Conservation (phyloP, 2,113 vertebrate genomes). For the Cynopterus brachyotis region DNA sequence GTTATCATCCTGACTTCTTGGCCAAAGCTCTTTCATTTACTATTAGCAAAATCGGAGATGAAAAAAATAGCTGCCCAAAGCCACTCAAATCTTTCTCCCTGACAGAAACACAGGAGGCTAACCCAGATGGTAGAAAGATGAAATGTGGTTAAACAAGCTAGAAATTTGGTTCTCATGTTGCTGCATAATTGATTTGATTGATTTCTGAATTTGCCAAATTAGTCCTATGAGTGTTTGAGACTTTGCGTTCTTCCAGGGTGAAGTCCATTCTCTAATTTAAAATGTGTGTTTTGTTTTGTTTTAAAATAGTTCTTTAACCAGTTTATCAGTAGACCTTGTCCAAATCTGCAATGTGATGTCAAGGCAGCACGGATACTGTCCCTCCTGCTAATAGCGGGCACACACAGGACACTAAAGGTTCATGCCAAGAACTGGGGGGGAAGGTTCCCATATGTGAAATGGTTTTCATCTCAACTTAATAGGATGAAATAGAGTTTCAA, state of each 20-base stretch:
- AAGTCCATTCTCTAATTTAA: not conserved
- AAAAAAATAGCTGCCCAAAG: not conserved
- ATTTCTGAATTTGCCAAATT: not conserved
- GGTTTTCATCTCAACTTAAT: not conserved
- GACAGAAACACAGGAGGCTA: not conserved
- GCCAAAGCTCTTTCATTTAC: conserved; percentile 17
- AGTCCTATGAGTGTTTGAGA: not conserved
- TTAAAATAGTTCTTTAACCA: rapidly evolving
- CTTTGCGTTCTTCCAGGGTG: not conserved
- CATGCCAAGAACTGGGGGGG: not conserved
- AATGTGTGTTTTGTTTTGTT: not conserved
- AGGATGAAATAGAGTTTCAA: not conserved
- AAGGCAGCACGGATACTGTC: rapidly evolving
- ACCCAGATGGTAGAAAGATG: not conserved
- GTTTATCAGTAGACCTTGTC: not conserved
- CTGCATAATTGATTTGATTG: not conserved
- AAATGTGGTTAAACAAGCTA: not conserved
- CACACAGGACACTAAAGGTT: not conserved
- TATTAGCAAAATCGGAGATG: conserved; percentile 29
- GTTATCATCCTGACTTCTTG: not conserved
- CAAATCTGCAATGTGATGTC: rapidly evolving
- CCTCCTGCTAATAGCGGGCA: rapidly evolving
- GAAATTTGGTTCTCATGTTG: not conserved
- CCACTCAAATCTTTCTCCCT: not conserved
- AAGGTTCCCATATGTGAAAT: not conserved